Conservation (phyloP, 2,113 vertebrate species). For the Craseonycteris thonglongyai region DNA sequence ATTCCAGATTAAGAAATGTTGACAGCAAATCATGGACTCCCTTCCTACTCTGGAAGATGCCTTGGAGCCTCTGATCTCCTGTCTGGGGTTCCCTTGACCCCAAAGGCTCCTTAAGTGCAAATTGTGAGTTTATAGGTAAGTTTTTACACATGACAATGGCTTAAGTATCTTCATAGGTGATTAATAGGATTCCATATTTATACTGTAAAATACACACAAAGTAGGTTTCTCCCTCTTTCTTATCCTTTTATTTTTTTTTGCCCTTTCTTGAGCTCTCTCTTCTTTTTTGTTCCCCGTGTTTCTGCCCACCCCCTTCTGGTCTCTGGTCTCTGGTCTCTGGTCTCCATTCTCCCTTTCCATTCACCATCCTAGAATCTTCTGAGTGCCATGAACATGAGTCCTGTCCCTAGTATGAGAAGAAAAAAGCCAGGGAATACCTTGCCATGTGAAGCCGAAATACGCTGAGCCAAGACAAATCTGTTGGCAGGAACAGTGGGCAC, state of each 20-base stretch:
- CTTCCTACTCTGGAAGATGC: background rate
- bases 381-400: background rate
- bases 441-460: conserved; percentile 37
- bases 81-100: background rate
- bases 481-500: conserved; percentile 57
- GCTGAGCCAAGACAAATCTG: conserved; percentile 65
- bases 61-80: background rate
- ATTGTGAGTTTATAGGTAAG: conserved; percentile 9
- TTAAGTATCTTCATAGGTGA: background rate
- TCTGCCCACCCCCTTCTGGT: background rate
- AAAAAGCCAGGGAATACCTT: conserved; percentile 58
- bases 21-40: background rate
- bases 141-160: conserved; percentile 29
- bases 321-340: background rate
- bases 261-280: background rate
- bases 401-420: conserved; percentile 29
- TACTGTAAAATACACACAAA: background rate
- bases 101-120: background rate
- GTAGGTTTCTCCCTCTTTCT: background rate
- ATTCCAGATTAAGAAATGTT: background rate
- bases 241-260: background rate
- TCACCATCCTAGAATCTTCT: background rate
- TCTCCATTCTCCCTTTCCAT: background rate
- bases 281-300: background rate
- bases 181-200: background rate